Conservation (phyloP, 2,113 vertebrate species). For the Todiramphus saurophagus region DNA sequence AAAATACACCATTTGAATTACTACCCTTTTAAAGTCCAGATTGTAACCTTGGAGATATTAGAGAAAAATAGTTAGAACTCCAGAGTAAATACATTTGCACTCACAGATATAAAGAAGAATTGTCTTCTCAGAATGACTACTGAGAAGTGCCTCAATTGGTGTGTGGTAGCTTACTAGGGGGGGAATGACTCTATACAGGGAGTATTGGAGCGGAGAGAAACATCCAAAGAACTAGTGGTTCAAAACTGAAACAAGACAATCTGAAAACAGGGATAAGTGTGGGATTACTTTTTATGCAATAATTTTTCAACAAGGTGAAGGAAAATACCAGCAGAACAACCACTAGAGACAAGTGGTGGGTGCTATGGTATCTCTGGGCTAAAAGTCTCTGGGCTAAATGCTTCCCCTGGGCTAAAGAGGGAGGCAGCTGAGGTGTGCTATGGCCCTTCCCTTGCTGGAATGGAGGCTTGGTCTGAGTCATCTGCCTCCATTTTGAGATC, state of each 20-base stretch:
- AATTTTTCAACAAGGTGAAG: background rate
- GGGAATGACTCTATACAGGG: background rate
- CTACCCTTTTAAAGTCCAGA: background rate
- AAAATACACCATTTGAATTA: background rate
- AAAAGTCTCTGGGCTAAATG: background rate
- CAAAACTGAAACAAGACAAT: background rate
- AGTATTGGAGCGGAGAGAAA: background rate
- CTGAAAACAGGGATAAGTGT: background rate
- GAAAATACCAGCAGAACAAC: background rate
- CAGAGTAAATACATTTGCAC: background rate
- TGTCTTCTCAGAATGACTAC: background rate
- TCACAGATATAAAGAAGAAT: background rate
- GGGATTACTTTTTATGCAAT: background rate
- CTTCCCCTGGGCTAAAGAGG: background rate
- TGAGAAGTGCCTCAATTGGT: background rate
- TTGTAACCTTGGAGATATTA: background rate
- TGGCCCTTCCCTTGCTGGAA: background rate
- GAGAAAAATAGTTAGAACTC: background rate
- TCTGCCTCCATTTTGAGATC: background rate
- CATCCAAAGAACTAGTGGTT: background rate
- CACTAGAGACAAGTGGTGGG: background rate
- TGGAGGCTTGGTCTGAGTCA: background rate
- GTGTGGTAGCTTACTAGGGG: fast-evolving
- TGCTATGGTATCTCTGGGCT: background rate
- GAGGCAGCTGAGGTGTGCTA: background rate